Evolutionary conservation across 2,888 invertebrate genomes (phyloP).

Genomic region (Pseudococcus longispinus): DNA sequence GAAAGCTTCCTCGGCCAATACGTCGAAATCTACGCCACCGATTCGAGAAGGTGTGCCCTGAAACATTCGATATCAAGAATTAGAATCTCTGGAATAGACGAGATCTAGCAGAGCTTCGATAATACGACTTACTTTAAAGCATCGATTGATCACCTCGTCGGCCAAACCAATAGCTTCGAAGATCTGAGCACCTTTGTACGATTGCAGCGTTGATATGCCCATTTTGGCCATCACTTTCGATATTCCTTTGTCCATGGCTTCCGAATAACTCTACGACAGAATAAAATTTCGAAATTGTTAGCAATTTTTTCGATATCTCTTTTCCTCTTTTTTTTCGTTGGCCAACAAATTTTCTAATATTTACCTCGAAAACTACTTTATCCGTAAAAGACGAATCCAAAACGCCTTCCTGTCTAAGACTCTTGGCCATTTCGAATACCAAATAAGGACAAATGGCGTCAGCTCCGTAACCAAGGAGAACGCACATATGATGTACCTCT

Average conservation of each 20-base stretch:
- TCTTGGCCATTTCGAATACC: slow-evolving; percentile 90
- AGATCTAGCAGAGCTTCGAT: background rate
- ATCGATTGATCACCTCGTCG: slow-evolving; percentile 90
- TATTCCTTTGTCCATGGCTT: slow-evolving; percentile 89
- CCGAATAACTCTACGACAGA: slow-evolving; percentile 75
- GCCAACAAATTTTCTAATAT: background rate
- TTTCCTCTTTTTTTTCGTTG: background rate
- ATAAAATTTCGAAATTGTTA: background rate
- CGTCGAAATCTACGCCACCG: slow-evolving; percentile 90
- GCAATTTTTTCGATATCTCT: background rate
- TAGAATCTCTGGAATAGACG: background rate
- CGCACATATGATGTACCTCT: slow-evolving; percentile 93
- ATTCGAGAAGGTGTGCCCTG: slow-evolving; percentile 74
- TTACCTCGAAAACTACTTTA: slow-evolving; percentile 76
- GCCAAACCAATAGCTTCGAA: slow-evolving; percentile 97
- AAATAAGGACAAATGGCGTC: slow-evolving; percentile 98
- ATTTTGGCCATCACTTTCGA: slow-evolving; percentile 98
- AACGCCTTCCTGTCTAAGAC: slow-evolving; percentile 84
- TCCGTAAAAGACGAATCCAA: slow-evolving; percentile 79
- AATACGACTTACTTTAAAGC: slow-evolving; percentile 74
- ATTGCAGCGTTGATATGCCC: slow-evolving; percentile 98
- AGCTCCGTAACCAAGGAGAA: slow-evolving; percentile 93
- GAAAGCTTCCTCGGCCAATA: slow-evolving; percentile 84
- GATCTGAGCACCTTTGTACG: slow-evolving; percentile 98
- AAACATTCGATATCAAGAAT: background rate